Base-by-base conservation (phyloP, 2,888 invertebrate genomes). In the Euproctis similis region DNA sequence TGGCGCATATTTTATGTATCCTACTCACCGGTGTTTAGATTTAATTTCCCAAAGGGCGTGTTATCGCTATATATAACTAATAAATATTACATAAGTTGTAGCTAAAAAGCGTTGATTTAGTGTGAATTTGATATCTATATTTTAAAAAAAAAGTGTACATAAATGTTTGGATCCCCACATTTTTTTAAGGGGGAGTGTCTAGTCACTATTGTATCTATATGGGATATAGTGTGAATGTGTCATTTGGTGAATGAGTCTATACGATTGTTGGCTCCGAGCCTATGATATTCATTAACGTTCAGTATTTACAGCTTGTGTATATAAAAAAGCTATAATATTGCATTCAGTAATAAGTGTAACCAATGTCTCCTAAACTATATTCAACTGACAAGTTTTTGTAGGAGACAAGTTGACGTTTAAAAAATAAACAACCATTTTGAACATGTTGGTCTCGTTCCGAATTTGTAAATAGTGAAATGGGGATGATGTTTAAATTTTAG, bases 141-240 rank as follows among this genome's bases (percentile, higher is more conserved):
- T 64, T 57, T 66, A 47, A 56, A 41, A n/a, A n/a, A n/a, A n/a
- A n/a, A n/a, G 37, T 78, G 80, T 78, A 78, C 63, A 78, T 80
- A 57, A 32, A 51, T 8, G 25, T 43, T 46, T 58, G 56, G 47
- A 59, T 65, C 65, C 72, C 63, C 62, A 5, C 4, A 51, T 30
- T 41, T 46, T 54, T 50, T 42, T 53, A 54, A 39, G 32, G 59
- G 69, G 69, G 76, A 51, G 46, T 43, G 51, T 81, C 82, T 82
- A 82, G 82, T 82, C 82, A 82, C 68, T 76, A 71, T 60, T 45
- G 52, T 68, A 69, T 60, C 57, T 59, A 52, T 57, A 59, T 64
- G 45, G 48, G 12, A 19, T 19, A 46, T 44, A 45, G 37, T 34
- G 46, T 60, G 44, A 38, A 38, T 43, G 34, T 31, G n/a, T n/a